Base-by-base conservation (phyloP, 2,888 invertebrate species). In the Axea sp. region DNA sequence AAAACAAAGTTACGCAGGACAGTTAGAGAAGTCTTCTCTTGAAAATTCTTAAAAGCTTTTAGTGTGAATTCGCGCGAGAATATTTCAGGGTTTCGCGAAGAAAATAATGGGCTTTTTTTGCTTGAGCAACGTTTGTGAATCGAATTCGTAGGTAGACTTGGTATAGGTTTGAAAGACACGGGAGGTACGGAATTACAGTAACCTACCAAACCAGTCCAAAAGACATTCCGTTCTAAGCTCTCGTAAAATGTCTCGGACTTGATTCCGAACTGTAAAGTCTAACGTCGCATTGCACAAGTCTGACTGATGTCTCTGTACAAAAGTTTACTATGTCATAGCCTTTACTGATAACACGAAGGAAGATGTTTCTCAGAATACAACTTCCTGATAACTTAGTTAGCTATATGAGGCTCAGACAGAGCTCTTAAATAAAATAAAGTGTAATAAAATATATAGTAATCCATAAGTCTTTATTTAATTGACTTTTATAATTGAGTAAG, bases 161-260 rank as follows among this genome's bases (percentile, higher is more conserved):
- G 6, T 15, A 37, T 39, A 55, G 31, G n/a, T n/a, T n/a, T n/a
- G n/a, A n/a, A n/a, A 60, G 35, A 45, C 22, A 51, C 45, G 14
- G 28, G 30, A 67, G 43, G 37, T 41, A 22, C 28, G 47, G 59
- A 62, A 73, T 49, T 60, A 51, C 49, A 43, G 67, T 73, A 72
- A 76, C 67, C 68, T 71, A 30, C 28, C 28, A 64, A 59, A 75
- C 64, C 26, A 30, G 64, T 43, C 53, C 41, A 41, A 37, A 55
- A 62, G 60, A 65, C 60, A 60, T 57, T 69, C 65, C 8, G 3
- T 8, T 4, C 33, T 65, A 45, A 55, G 69, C 51, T 51, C 77
- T 82, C 81, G 76, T 82, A 81, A 84, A 83, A 83, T 79, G 62
- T 81, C 75, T 51, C 51, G 51, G 68, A 75, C 60, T 80, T 78